Base-by-base conservation (phyloP, 2,797 vertebrate genomes). In the Odontamblyopus lacepedii region DNA sequence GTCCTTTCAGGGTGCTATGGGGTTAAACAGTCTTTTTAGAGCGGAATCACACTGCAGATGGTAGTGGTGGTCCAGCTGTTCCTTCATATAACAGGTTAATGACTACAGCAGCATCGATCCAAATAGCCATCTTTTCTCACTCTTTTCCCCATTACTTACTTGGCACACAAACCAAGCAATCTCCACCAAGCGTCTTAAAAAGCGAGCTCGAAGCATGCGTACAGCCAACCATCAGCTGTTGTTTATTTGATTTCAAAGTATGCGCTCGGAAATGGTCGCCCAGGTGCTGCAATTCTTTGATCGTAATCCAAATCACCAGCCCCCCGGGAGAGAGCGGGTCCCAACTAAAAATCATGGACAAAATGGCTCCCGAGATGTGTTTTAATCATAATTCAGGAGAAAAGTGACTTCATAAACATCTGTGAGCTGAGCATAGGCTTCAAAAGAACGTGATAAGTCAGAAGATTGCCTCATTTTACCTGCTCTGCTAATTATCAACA, bases 61-160 rank as follows among this genome's bases (percentile, higher is more conserved):
- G 84, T 83, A 77, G 80, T 77, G 81, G 74, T 77, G 81, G 83
- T 87, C 90, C 89, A 89, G 89, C 89, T 89, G 85, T 89, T 89
- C 66, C 79, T 78, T 51, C 63, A 65, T 83, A 83, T 86, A 90
- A 87, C 79, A 85, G 71, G 89, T 87, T 90, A 87, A 89, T 89
- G 85, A 88, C 79, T 72, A 84, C 74, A 76, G 69, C 81, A 85
- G 80, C 76, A 69, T 80, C 77, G 67, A 66, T 80, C 75, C 77
- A 83, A 70, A 74, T 67, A 64, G 18, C 69, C 27, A 62, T 72
- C 55, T 70, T 62, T 76, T 74, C 71, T 55, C 70, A 15, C 61
- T 78, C 65, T 78, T 51, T 19, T 63, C 51, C 48, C 74, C 67
- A 74, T 84, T 80, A 80, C 35, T 53, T 74, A 76, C 66, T 63